phyloP scores from a whole-genome alignment of 2,888 invertebrate genomes.

The Terebella lapidaria region DNA sequence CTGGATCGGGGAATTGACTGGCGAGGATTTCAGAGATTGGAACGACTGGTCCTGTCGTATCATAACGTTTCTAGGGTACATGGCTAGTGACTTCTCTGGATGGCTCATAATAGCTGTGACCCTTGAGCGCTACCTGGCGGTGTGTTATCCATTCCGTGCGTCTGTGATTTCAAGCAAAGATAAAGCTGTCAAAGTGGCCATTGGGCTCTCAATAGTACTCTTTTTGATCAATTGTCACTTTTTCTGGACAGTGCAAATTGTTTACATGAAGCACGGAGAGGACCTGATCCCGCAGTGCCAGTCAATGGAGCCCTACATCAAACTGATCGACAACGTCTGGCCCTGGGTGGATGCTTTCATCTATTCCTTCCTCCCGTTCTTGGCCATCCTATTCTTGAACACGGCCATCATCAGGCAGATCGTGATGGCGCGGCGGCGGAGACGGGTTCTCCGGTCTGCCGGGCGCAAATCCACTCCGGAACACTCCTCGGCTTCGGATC shows the following conservation, averaged over 20 bases:
- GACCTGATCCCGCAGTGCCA: conserved; percentile 19
- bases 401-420: conserved; percentile 41
- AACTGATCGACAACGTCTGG: conserved; percentile 34
- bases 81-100: conserved; percentile 38
- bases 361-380: conserved; percentile 42
- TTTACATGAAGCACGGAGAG: conserved; percentile 11
- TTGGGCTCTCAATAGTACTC: conserved; percentile 29
- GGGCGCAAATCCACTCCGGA: not conserved
- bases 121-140: conserved; percentile 44
- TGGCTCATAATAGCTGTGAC: conserved; percentile 50
- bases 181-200: conserved; percentile 35
- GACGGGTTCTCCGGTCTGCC: conserved; percentile 4
- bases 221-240: conserved; percentile 39
- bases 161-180: conserved; percentile 32
- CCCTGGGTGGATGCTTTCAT: conserved; percentile 42
- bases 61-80: conserved; percentile 33
- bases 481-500: not conserved
- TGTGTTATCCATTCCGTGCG: conserved; percentile 39
- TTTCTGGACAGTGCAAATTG: conserved; percentile 35
- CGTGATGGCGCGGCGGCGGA: conserved; percentile 25
- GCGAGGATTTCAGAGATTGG: conserved; percentile 30
- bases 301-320: conserved; percentile 15
- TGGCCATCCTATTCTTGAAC: conserved; percentile 39
- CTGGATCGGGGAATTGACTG: conserved; percentile 40
- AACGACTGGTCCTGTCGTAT: conserved; percentile 35